Base-by-base conservation (phyloP, 2,797 vertebrate genomes). In the Chromis chromis region DNA sequence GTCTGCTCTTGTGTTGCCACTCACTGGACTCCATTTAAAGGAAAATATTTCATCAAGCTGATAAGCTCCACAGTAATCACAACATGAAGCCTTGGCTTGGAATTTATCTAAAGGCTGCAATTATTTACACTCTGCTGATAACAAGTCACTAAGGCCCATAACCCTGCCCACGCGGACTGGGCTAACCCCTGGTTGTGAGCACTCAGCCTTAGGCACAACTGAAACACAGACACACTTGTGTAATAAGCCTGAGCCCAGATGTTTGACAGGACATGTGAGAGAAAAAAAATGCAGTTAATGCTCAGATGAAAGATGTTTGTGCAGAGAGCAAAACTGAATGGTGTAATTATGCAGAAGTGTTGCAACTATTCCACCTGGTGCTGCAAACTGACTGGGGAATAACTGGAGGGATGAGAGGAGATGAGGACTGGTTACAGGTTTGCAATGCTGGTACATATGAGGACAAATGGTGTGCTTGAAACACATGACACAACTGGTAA, bases 91-190 rank as follows among this genome's bases (percentile, higher is more conserved):
- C 57, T 70, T 76, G 46, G 60, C 52, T 81, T 76, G 80, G 78
- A 87, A 90, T 92, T 65, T 81, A 85, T 87, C 74, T 84, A 68
- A 83, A 73, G 67, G 70, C 67, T 80, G 83, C 69, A 84, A 81
- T 88, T 85, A 88, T 90, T 89, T 87, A 84, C 85, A 88, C 89
- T 70, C 48, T 40, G 69, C 79, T 88, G 82, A 87, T 88, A 89
- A 89, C 65, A 86, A 83, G 65, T 68, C 59, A 80, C 48, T 25
- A 66, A 73, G 48, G 66, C 67, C 55, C 48, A 49, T 39, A 57
- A 65, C 60, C 39, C 31, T 69, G 31, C 28, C 58, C 66, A 72
- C 70, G 60, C 17, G 39, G 63, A 63, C 31, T 28, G 22, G 59
- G 28, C 76, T 67, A 60, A 81, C 61, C 16, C 16, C 54, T 33